Base-by-base conservation (phyloP, 2,113 vertebrate species). In the Actenoides hombroni region DNA sequence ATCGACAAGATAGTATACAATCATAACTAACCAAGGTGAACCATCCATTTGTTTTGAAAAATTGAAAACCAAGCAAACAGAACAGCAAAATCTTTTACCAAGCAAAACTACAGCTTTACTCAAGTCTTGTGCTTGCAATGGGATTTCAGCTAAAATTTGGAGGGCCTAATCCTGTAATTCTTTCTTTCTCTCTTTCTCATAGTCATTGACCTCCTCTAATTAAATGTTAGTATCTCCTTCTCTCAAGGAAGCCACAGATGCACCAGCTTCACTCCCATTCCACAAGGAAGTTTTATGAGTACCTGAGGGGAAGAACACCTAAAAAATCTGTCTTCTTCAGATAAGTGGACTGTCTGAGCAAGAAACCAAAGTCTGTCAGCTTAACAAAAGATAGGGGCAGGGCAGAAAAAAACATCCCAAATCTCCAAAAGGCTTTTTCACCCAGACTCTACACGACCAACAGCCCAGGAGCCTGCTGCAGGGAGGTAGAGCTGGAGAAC, bases 251-350 rank as follows among this genome's bases (percentile, higher is more conserved):
- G 7, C 9, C 44, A 77, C 17, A 61, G n/a, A 59, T 5, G 15
- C 15, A 40, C 20, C 35, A 53, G 29, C 56, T 53, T 77, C 40
- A 53, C 17, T 33, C 20, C 16, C 5, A 5, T 44, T 60, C 31
- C 65, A 68, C 13, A n/a, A 57, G 13, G 7, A 48, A 39, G 9
- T 26, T 79, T 35, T 51, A 46, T 25, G 65, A 53, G 1, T 8
- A 1, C 6, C 13, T 23, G 13, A 44, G 6, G 5, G 3, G 0
- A 13, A 56, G 29, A 74, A 48, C 31, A n/a, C 0, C 5, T 21
- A 4, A 31, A 56, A 59, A 3, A 1, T 13, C 42, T 7, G 2
- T 23, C 29, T 39, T 28, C 59, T 61, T 86, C 37, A 81, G 16
- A 37, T 4, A 83, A 12, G 42, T 20, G 4, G 4, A 53, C 31